Evolutionary conservation across 2,888 invertebrate species (phyloP).

Genomic region (Pyrrhia umbra): DNA sequence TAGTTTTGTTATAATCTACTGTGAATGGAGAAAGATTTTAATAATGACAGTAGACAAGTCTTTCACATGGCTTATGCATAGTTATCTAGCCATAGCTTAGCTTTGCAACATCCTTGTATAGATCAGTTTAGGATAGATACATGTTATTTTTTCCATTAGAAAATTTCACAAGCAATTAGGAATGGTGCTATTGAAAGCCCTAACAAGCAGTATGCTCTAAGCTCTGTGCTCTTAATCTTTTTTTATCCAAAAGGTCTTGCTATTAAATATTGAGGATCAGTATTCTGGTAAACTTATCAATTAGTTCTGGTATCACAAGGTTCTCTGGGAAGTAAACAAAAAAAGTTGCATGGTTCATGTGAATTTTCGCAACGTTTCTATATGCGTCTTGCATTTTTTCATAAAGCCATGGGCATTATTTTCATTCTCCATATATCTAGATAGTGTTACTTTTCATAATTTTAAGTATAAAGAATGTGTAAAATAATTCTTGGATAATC

Average conservation of each 20-base stretch:
- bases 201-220: conserved; percentile 20
- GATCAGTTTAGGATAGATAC: neutral
- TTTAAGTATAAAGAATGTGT: too few species aligned
- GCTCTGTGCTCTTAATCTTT: conserved; percentile 42
- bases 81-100: neutral
- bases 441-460: too few species aligned
- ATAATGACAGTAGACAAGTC: too few species aligned
- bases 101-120: neutral
- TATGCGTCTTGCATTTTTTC: conserved; percentile 15
- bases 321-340: conserved; percentile 32
- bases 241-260: conserved; percentile 49
- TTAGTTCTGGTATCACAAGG: conserved; percentile 36
- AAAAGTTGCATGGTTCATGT: conserved; percentile 45
- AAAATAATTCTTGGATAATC: too few species aligned
- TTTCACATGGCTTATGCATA: too few species aligned
- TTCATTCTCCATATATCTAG: too few species aligned
- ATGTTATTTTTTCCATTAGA: neutral
- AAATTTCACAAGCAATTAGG: conserved; percentile 5
- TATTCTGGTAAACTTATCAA: conserved; percentile 42
- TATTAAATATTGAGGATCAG: conserved; percentile 42
- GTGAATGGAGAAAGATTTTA: too few species aligned
- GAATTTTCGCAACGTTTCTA: conserved; percentile 35
- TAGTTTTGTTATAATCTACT: neutral
- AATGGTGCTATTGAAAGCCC: conserved; percentile 29
- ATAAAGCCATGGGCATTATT: neutral